phyloP scores from a whole-genome alignment of 2,797 vertebrate genomes.

The Sebastes steindachneri region DNA sequence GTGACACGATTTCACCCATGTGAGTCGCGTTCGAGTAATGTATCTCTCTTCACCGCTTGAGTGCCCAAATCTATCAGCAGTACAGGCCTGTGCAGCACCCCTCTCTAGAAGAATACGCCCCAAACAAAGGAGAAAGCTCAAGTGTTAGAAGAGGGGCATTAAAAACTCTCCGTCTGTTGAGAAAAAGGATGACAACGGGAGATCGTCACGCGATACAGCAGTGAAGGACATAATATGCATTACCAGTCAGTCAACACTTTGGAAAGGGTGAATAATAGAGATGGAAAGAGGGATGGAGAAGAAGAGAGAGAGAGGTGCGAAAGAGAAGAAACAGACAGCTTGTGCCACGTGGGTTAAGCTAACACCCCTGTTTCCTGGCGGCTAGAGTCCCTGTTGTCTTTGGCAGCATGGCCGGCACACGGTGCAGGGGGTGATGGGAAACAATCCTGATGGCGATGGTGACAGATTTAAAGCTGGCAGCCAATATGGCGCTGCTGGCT shows the following conservation, averaged over 20 bases:
- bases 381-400: conserved; percentile 70
- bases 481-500: conserved; percentile 6
- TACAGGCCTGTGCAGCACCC: conserved; percentile 2
- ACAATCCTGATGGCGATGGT: conserved; percentile 59
- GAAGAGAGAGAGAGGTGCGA: conserved; percentile 19
- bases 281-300: conserved; percentile 20
- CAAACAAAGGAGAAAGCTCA: conserved; percentile 35
- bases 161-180: conserved; percentile 24
- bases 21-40: conserved; percentile 52
- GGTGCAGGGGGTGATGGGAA: conserved; percentile 66
- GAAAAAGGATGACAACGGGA: conserved; percentile 24
- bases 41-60: conserved; percentile 50
- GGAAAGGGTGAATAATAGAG: conserved; percentile 21
- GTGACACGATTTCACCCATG: conserved; percentile 57
- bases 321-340: conserved; percentile 48
- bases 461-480: conserved; percentile 66
- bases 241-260: conserved; percentile 4
- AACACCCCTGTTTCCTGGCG: conserved; percentile 74
- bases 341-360: conserved; percentile 72
- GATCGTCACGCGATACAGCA: not conserved
- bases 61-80: conserved; percentile 53
- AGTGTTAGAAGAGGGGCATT: conserved; percentile 14
- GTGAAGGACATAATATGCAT: not conserved
- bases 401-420: conserved; percentile 62
- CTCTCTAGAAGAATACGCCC: conserved; percentile 15